phyloP scores from a whole-genome alignment of 2,888 invertebrate species.

The Synanthedon myopaeformis region DNA sequence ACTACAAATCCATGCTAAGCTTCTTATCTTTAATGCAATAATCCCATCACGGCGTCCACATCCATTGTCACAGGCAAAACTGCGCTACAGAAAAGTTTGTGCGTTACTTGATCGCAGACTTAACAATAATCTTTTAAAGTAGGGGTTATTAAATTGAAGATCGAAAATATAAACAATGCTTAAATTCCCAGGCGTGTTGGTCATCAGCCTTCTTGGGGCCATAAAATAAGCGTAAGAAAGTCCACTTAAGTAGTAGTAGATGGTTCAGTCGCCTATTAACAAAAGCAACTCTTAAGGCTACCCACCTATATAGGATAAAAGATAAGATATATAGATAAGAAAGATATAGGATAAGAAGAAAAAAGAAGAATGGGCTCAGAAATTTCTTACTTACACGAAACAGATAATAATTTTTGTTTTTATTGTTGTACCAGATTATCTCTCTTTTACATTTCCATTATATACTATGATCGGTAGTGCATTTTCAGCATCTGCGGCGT shows the following conservation, averaged over 20 bases:
- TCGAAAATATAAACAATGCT: not conserved
- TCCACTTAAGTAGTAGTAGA: not conserved
- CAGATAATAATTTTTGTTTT: too few relatives aligned
- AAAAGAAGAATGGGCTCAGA: too few relatives aligned
- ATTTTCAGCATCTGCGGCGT: too few relatives aligned
- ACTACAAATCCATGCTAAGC: not conserved
- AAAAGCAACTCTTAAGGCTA: not conserved
- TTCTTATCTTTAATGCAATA: not conserved
- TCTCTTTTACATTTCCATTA: too few relatives aligned
- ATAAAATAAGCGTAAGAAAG: not conserved
- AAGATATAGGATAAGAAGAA: too few relatives aligned
- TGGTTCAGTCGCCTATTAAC: not conserved
- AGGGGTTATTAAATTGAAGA: not conserved
- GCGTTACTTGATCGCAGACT: not conserved
- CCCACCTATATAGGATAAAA: not conserved
- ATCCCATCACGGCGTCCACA: not conserved
- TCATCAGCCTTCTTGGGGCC: not conserved
- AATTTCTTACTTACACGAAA: too few relatives aligned
- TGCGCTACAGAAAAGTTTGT: not conserved
- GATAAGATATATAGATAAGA: too few relatives aligned
- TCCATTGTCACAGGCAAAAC: not conserved
- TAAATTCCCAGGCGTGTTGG: not conserved
- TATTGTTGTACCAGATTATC: too few relatives aligned
- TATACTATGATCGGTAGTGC: too few relatives aligned
- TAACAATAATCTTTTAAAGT: not conserved